Evolutionary conservation across 2,888 invertebrate genomes (phyloP).

Genomic region (Agapetus fuscipes): DNA sequence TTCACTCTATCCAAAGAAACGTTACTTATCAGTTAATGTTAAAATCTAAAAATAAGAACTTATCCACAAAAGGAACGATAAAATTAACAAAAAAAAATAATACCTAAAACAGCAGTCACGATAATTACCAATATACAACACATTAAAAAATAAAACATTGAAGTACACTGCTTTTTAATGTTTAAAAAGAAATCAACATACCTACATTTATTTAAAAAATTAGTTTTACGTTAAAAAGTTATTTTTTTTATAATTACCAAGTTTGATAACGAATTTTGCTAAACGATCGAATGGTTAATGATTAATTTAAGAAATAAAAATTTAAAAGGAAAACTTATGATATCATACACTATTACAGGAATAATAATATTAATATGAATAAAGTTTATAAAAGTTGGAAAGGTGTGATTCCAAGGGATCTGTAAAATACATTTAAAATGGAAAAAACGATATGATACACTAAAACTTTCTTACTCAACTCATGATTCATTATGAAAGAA

Average conservation of each 20-base stretch:
- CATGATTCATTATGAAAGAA: no score
- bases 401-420: no score
- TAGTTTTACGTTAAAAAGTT: no score
- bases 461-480: no score
- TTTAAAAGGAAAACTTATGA: no score
- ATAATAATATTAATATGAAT: constrained; percentile 3
- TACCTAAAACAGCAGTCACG: constrained; percentile 16
- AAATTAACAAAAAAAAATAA: constrained; percentile 11
- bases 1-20: no score
- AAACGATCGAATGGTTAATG: no score
- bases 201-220: no score
- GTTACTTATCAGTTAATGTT: no score
- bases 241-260: neutral
- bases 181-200: constrained; percentile 9
- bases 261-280: constrained; percentile 6
- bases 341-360: constrained; percentile 1
- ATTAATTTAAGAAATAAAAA: no score
- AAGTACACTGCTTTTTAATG: constrained; percentile 8
- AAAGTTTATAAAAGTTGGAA: constrained; percentile 1
- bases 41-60: constrained; percentile 14
- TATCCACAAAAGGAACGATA: constrained; percentile 21
- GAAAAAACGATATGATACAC: no score
- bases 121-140: constrained; percentile 16
- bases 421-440: no score
- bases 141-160: constrained; percentile 18